These are phyloP conservation scores for Hybognathus amarus DNA, from an alignment of 2,797 vertebrate genomes.

Conservation along the genomic window DNA sequence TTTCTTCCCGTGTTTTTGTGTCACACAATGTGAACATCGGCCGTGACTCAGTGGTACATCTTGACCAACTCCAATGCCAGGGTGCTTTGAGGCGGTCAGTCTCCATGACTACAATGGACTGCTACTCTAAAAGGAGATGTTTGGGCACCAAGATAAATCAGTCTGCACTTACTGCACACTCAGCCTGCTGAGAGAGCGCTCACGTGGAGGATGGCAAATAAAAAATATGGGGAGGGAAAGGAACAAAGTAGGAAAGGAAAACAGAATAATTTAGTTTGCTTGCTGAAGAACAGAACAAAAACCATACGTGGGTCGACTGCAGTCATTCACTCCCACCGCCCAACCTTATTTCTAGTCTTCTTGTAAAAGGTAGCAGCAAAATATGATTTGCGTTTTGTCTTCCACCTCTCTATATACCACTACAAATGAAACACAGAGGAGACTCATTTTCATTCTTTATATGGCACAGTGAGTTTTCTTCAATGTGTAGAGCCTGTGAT, in stretches of 20 bases:
- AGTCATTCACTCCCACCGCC: constrained; percentile 6
- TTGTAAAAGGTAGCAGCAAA: neutral
- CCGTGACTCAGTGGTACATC: constrained; percentile 32
- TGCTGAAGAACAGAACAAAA: constrained; percentile 25
- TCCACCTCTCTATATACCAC: constrained; percentile 18
- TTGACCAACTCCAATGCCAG: constrained; percentile 28
- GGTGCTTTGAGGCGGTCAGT: constrained; percentile 21
- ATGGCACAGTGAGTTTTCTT: constrained; percentile 23
- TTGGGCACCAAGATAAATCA: constrained; percentile 29
- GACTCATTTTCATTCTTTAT: constrained; percentile 30
- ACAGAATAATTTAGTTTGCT: constrained; percentile 40
- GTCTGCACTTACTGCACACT: constrained; percentile 11
- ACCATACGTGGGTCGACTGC: neutral
- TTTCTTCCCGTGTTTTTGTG: constrained; percentile 19
- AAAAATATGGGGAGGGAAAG: constrained; percentile 12
- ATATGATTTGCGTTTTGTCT: neutral
- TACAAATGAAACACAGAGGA: constrained; percentile 34
- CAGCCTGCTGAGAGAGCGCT: constrained; percentile 25
- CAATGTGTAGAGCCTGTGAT: neutral
- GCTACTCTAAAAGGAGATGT: constrained; percentile 44
- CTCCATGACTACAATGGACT: constrained; percentile 39
- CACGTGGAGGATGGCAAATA: constrained; percentile 30
- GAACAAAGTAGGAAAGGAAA: constrained; percentile 14
- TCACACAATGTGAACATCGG: neutral
- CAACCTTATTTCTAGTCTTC: constrained; percentile 14